Conservation (phyloP, 2,113 vertebrate species). For the Reinhardtius hippoglossoides region DNA sequence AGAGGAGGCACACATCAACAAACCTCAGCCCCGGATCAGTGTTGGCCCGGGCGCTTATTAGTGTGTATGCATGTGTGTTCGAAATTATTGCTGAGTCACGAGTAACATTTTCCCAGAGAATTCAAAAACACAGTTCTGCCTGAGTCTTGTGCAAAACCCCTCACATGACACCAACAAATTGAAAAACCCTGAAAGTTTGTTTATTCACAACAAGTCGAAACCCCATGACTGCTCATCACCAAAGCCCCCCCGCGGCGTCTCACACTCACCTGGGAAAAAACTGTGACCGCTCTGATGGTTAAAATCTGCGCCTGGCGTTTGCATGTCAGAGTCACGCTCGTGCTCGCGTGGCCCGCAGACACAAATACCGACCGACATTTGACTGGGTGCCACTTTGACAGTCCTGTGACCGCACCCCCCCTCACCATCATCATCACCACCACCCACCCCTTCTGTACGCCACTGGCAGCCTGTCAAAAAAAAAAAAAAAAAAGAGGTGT, state of each 20-base stretch:
- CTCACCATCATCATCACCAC: conserved; percentile 2
- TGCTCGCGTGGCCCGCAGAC: conserved; percentile 26
- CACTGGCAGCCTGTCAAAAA: background rate
- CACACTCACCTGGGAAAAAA: conserved; percentile 63
- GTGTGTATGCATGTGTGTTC: background rate
- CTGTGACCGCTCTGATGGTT: conserved; percentile 47
- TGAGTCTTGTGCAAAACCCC: conserved; percentile 2
- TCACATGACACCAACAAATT: background rate
- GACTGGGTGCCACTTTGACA: conserved; percentile 59
- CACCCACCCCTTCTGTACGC: background rate
- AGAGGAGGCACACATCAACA: background rate
- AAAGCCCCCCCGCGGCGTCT: no score
- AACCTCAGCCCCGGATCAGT: conserved; percentile 32
- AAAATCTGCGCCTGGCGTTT: conserved; percentile 71
- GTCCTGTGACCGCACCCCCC: conserved; percentile 49
- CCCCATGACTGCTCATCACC: background rate
- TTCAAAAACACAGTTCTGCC: conserved; percentile 25
- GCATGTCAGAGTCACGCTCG: conserved; percentile 70
- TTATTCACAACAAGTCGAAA: background rate
- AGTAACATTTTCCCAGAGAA: conserved; percentile 21
- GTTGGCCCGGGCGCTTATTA: background rate
- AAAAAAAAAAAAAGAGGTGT: conserved; percentile 8
- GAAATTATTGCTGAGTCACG: conserved; percentile 70
- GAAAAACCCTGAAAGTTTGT: background rate
- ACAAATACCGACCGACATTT: conserved; percentile 60